A percentile compares a stretch with the other conserved stretches of the same genome.
These are phyloP conservation scores for Clamator glandarius DNA, from an alignment of 2,797 vertebrate species.

Conservation along the genomic window DNA sequence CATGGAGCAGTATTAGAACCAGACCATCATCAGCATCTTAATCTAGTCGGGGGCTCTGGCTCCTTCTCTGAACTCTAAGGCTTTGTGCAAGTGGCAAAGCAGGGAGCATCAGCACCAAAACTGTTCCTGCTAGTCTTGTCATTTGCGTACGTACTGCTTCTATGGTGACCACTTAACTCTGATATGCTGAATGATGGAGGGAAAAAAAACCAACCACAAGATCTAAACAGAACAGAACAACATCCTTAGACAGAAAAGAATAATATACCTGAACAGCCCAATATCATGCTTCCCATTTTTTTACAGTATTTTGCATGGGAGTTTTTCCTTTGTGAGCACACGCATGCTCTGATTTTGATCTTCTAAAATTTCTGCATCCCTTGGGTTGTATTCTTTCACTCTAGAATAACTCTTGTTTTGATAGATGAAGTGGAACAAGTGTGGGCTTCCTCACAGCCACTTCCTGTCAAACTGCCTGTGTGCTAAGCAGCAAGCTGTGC, in stretches of 20 bases:
- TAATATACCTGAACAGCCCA: neutral
- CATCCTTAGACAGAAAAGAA: neutral
- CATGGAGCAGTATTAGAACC: neutral
- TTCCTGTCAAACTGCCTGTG: constrained; percentile 62
- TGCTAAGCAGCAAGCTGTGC: constrained; percentile 54
- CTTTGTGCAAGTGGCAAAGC: neutral
- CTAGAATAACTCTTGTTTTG: constrained; percentile 55
- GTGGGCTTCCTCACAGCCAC: constrained; percentile 70
- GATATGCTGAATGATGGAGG: neutral
- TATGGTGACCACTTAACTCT: neutral
- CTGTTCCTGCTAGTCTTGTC: neutral
- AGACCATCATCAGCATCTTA: neutral
- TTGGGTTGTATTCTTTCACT: constrained; percentile 67
- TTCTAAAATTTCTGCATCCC: constrained; percentile 54
- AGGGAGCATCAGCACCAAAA: neutral
- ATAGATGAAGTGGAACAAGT: constrained; percentile 61
- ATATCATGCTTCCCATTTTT: neutral
- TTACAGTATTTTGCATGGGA: neutral
- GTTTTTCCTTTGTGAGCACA: neutral
- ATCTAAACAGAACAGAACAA: neutral
- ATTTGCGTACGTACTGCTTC: neutral
- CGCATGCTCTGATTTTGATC: neutral
- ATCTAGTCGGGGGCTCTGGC: neutral
- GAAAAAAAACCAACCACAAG: neutral
- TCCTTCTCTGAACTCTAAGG: neutral